Conservation (phyloP, 2,797 vertebrate species). For the Phrynocephalus vlangalii region DNA sequence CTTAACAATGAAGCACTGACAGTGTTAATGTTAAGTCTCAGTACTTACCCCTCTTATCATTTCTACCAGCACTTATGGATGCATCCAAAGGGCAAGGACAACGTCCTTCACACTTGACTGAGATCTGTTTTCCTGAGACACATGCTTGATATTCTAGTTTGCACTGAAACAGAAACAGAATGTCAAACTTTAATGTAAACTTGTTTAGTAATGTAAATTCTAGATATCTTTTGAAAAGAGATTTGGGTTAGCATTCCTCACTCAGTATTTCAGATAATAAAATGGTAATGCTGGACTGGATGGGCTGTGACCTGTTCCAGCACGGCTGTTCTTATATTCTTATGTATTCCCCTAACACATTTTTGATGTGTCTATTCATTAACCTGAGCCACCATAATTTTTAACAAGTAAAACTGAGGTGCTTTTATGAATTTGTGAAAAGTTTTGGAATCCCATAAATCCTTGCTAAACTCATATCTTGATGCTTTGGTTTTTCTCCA, state of each 20-base stretch:
- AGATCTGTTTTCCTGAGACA: constrained; percentile 91
- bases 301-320: too few relatives aligned
- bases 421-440: too few relatives aligned
- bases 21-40: not conserved
- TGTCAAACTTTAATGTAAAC: constrained; percentile 47
- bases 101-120: constrained; percentile 88
- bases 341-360: too few relatives aligned
- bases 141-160: constrained; percentile 97
- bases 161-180: constrained; percentile 83
- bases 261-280: not conserved
- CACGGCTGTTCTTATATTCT: too few relatives aligned
- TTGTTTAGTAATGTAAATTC: constrained; percentile 16
- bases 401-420: too few relatives aligned
- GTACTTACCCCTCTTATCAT: constrained; percentile 86
- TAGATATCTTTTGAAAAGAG: constrained; percentile 20
- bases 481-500: too few relatives aligned
- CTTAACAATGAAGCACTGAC: constrained; percentile 17
- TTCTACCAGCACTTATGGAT: constrained; percentile 75
- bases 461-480: too few relatives aligned
- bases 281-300: not conserved
- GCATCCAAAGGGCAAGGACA: constrained; percentile 88
- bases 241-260: not conserved
- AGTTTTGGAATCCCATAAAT: too few relatives aligned
- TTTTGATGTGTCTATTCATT: too few relatives aligned
- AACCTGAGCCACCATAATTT: too few relatives aligned